Percentiles rank a stretch among this genome's conserved stretches.
phyloP scores from a whole-genome alignment of 35 echinoderm and acorn worm genomes.

The Acanthaster planci region DNA sequence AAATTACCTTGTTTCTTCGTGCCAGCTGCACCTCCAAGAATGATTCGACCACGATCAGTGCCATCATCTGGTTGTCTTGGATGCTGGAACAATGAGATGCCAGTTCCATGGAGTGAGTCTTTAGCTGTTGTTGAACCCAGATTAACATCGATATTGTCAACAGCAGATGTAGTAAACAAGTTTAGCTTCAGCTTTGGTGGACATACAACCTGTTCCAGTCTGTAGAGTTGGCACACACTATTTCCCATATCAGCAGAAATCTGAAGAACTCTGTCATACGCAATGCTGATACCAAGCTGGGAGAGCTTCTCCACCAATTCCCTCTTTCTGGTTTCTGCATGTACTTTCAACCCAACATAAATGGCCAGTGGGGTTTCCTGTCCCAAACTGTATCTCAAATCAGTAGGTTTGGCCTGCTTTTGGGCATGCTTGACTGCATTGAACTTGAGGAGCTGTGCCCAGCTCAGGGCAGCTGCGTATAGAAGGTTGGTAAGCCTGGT shows the following conservation, averaged over 20 bases:
- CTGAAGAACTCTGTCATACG: background rate
- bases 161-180: background rate
- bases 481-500: background rate
- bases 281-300: background rate
- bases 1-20: background rate
- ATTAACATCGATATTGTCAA: slow-evolving; percentile 6
- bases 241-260: background rate
- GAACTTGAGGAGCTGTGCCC: no score
- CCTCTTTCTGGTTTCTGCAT: background rate
- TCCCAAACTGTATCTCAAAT: no score
- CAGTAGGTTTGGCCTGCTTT: background rate
- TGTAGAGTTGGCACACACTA: background rate
- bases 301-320: background rate
- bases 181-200: background rate
- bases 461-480: background rate
- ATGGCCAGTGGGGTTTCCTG: background rate
- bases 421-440: background rate
- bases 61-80: background rate
- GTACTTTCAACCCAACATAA: slow-evolving; percentile 7
- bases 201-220: background rate
- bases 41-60: background rate
- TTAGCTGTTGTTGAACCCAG: background rate
- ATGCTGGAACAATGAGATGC: background rate
- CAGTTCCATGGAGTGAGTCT: slow-evolving; percentile 8
- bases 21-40: no score